These are phyloP conservation scores for Leistus spinibarbis DNA, from an alignment of 2,888 invertebrate genomes.

Conservation along the genomic window DNA sequence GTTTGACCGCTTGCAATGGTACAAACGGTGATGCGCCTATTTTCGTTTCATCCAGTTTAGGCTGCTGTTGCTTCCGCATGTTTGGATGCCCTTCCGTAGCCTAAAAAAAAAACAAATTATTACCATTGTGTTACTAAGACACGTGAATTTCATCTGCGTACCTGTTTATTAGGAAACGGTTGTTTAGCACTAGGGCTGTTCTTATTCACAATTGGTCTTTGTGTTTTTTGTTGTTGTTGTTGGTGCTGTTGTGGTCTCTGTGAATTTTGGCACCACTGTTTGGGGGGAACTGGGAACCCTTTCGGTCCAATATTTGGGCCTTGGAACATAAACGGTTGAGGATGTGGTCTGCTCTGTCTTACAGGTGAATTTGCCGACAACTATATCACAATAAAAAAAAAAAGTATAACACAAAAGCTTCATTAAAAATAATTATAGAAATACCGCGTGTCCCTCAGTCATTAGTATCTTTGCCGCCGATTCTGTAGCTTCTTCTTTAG, in stretches of 20 bases:
- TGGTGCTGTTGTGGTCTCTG: slow-evolving; percentile 40
- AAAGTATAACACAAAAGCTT: background rate
- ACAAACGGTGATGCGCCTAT: slow-evolving; percentile 57
- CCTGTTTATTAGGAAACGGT: background rate
- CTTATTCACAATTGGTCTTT: slow-evolving; percentile 21
- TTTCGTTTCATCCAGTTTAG: slow-evolving; percentile 18
- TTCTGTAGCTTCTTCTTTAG: slow-evolving; percentile 59
- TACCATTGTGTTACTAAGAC: background rate
- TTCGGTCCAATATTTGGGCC: slow-evolving; percentile 45
- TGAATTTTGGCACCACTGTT: slow-evolving; percentile 44
- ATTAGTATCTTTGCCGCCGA: slow-evolving; percentile 52
- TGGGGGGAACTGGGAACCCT: slow-evolving; percentile 46
- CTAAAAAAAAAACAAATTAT: background rate
- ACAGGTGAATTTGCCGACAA: background rate
- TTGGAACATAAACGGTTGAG: background rate
- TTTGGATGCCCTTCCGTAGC: background rate
- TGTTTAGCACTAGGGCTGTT: background rate
- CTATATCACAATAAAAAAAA: slow-evolving; percentile 9
- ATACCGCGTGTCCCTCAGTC: background rate
- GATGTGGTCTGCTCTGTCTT: background rate
- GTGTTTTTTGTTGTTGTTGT: slow-evolving; percentile 40
- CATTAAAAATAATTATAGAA: background rate
- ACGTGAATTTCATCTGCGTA: background rate
- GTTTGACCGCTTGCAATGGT: slow-evolving; percentile 63
- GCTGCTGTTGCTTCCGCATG: background rate